phyloP scores from a whole-genome alignment of 2,888 invertebrate species.

The Didymodactylos carnosus region DNA sequence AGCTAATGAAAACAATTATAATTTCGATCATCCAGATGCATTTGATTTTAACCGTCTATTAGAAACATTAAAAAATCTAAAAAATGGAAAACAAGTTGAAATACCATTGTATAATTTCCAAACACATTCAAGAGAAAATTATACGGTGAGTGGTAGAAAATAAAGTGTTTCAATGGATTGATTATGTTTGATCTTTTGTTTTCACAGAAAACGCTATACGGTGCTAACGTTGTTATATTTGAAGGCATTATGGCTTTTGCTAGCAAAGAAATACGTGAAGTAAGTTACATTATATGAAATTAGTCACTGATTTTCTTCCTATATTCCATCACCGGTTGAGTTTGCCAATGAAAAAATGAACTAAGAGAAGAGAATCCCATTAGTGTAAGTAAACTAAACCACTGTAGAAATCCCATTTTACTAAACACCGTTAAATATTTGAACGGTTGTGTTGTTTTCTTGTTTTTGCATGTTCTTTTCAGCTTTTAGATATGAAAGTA shows the following conservation, averaged over 20 bases:
- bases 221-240: conserved; percentile 96
- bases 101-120: conserved; percentile 97
- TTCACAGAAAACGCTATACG: conserved; percentile 82
- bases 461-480: neutral
- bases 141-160: neutral
- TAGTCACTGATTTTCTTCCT: neutral
- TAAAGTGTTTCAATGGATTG: neutral
- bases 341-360: no score
- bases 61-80: conserved; percentile 61
- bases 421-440: no score
- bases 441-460: no score
- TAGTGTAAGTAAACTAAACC: no score
- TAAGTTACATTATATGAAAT: neutral
- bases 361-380: no score
- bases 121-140: conserved; percentile 50
- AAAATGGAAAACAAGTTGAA: conserved; percentile 75
- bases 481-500: conserved; percentile 84
- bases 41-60: conserved; percentile 83
- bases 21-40: conserved; percentile 97
- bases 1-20: conserved; percentile 72
- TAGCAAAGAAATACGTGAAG: conserved; percentile 23
- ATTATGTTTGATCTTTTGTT: neutral
- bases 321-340: neutral
- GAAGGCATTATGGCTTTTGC: conserved; percentile 89
- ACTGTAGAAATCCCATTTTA: no score